Percentiles rank a stretch among this genome's conserved stretches.
Conservation (phyloP, 1,140 invertebrate genomes). For the Nasonia longicornis region DNA sequence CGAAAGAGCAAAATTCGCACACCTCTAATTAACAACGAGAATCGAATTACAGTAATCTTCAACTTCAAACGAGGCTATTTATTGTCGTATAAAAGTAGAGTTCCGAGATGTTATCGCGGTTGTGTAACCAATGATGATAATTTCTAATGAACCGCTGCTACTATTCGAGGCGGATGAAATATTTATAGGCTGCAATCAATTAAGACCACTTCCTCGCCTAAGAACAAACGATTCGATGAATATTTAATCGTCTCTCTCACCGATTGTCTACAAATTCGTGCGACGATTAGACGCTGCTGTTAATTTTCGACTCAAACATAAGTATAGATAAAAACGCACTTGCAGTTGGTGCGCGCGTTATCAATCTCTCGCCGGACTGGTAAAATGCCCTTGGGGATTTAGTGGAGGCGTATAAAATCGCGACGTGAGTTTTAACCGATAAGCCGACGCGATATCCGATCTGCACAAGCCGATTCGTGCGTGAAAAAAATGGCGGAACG, state of each 20-base stretch:
- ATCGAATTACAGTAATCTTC: neutral
- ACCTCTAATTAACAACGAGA: neutral
- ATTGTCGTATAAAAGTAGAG: neutral
- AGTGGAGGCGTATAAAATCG: too few relatives aligned
- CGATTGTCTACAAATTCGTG: neutral
- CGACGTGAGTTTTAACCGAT: neutral
- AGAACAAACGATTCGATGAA: neutral
- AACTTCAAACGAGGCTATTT: neutral
- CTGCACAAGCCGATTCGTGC: too few relatives aligned
- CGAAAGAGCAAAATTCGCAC: neutral
- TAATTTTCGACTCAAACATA: neutral
- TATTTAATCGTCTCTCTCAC: neutral
- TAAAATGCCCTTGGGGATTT: neutral
- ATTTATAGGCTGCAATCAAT: neutral
- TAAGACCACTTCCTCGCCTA: neutral
- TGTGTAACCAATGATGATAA: neutral
- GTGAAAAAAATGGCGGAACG: too few relatives aligned
- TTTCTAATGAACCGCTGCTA: neutral
- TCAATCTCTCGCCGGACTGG: neutral
- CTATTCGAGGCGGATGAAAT: neutral
- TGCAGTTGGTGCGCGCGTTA: neutral
- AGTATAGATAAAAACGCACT: neutral
- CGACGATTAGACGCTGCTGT: neutral
- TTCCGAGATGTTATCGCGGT: neutral
- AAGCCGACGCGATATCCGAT: neutral